Base-by-base conservation (phyloP, 30 jellyfish, hydroid and myxozoan genomes). In the Aurelia sp. region DNA sequence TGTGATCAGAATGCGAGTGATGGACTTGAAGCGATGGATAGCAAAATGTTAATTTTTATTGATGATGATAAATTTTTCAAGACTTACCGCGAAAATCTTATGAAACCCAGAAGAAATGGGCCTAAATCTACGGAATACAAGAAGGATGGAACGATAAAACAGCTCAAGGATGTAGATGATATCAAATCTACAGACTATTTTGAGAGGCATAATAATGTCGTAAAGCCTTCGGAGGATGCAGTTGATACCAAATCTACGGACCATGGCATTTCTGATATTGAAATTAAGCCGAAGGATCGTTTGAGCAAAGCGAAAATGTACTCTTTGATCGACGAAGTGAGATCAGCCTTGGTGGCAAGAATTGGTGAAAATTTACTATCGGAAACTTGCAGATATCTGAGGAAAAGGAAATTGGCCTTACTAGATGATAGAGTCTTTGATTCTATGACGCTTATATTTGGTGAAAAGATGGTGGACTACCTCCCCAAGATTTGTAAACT, bases 31-130 rank as follows among this genome's bases (percentile, higher is more conserved):
- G 19, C 4, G 22, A 27, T 4, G 17, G 4, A 1, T 13, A 31
- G 11, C 17, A 52, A 76, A 19, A 20, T 59, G 20, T 35, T 76
- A 41, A 62, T 76, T 53, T 76, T 76, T 8, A 35, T 76, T 59
- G 87, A 76, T 35, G 87, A 76, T 59, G 76, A 76, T 7, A 41
- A 76, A 51, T 76, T 76, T 50, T 59, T 22, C 30, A 69, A 30
- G 19, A 53, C 35, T 15, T 51, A 53, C 4, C 19, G 35, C 1
- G 38, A 57, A 13, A 47, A 44, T 40, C 47, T 16, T 38, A 52
- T 8, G 33, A 51, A 47, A n/a, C 12, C 19, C 16, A 35, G 50
- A 16, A 71, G 52, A 41, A 12, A 44, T 44, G 15, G 55, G 55
- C 55, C 55, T 44, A 44, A 44, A 8, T 44, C 13, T 44, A 44